These are phyloP conservation scores for Cryptus viduatorius DNA, from an alignment of 2,888 invertebrate genomes.

Conservation along the genomic window DNA sequence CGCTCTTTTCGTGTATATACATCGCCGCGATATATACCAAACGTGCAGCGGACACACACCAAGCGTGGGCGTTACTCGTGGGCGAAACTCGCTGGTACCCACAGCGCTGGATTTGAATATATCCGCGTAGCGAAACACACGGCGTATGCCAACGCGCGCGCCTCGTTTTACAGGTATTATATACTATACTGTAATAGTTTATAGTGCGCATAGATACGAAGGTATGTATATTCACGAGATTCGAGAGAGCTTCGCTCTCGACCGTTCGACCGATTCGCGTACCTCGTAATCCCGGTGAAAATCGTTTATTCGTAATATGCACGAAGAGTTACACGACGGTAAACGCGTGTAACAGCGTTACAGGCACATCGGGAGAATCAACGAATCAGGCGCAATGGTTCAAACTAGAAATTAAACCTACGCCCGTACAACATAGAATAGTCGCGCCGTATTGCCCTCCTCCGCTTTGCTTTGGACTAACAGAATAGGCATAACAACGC, in stretches of 20 bases:
- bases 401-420: constrained; percentile 63
- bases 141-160: neutral
- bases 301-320: constrained; percentile 26
- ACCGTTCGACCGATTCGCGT: constrained; percentile 18
- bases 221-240: neutral
- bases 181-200: neutral
- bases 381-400: constrained; percentile 45
- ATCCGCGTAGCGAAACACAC: constrained; percentile 49
- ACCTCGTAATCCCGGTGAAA: constrained; percentile 52
- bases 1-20: constrained; percentile 3
- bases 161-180: constrained; percentile 55
- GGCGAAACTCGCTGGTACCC: constrained; percentile 64
- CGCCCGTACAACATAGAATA: constrained; percentile 34
- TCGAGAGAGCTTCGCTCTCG: neutral
- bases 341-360: neutral
- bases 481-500: constrained; percentile 5
- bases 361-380: constrained; percentile 35
- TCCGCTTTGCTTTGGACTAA: constrained; percentile 19
- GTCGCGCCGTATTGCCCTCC: constrained; percentile 20
- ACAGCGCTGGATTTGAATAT: constrained; percentile 59
- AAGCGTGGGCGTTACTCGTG: constrained; percentile 66
- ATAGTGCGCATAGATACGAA: neutral
- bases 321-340: neutral
- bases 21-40: constrained; percentile 17
- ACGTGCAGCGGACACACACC: constrained; percentile 42